phyloP scores from a whole-genome alignment of 2,797 vertebrate genomes.

The Bothrops alternatus region DNA sequence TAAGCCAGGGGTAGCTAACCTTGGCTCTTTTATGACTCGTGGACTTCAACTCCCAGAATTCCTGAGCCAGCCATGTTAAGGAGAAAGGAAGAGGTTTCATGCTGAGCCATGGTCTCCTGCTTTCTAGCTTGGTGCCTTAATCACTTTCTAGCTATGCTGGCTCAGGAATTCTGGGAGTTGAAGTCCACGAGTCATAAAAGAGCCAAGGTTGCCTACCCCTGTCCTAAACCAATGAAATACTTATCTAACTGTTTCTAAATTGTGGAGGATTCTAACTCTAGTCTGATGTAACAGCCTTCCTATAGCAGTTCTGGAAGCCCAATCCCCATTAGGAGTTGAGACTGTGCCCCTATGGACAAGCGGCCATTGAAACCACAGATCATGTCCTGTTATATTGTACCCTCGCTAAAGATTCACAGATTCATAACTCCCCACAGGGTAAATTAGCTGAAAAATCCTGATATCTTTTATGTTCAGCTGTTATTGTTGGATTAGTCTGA shows the following conservation, averaged over 20 bases:
- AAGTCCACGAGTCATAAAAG: too few relatives aligned
- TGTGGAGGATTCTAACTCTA: not conserved
- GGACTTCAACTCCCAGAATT: too few relatives aligned
- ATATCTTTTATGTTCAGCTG: not conserved
- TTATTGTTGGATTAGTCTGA: not conserved
- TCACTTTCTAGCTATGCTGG: too few relatives aligned
- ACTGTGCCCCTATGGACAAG: not conserved
- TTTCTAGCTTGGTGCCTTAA: too few relatives aligned
- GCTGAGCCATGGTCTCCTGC: too few relatives aligned
- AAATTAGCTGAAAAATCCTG: not conserved
- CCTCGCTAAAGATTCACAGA: not conserved
- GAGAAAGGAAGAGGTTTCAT: too few relatives aligned
- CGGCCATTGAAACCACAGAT: not conserved
- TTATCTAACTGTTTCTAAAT: not conserved
- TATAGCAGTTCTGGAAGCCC: not conserved
- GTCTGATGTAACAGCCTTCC: not conserved
- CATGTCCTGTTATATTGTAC: not conserved
- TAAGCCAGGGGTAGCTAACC: not conserved
- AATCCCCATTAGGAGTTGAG: not conserved
- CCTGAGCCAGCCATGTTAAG: too few relatives aligned
- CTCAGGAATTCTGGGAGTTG: too few relatives aligned
- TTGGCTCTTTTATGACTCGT: too few relatives aligned
- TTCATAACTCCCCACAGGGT: not conserved
- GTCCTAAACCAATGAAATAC: not conserved
- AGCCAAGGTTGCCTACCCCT: too few relatives aligned